Evolutionary conservation across 1,140 invertebrate genomes (phyloP).

Genomic region (Cydia fagiglandana): DNA sequence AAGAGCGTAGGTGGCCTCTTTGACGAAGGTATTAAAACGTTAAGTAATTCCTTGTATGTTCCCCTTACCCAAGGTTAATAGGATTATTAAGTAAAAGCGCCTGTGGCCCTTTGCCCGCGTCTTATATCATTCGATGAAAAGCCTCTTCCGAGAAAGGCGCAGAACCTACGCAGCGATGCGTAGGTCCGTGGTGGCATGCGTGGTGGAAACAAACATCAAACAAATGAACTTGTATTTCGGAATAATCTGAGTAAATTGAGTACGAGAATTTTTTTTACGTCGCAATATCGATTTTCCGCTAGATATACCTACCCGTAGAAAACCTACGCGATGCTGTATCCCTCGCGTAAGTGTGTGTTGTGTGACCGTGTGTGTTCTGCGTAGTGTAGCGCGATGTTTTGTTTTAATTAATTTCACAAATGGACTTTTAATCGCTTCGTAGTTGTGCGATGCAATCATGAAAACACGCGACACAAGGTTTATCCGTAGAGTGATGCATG

Average conservation of each 20-base stretch:
- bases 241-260: too few species aligned
- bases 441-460: not conserved
- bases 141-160: not conserved
- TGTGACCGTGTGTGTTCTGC: not conserved
- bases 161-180: not conserved
- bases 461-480: not conserved
- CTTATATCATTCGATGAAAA: not conserved
- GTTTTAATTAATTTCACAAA: conserved; percentile 1
- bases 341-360: not conserved
- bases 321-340: too few species aligned
- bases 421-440: conserved; percentile 4
- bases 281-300: too few species aligned
- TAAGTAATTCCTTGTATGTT: not conserved
- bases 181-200: not conserved
- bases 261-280: too few species aligned
- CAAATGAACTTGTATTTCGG: too few species aligned
- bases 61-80: not conserved
- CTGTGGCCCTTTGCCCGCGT: not conserved
- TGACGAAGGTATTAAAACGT: not conserved
- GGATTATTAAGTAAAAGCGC: not conserved
- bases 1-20: not conserved
- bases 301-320: too few species aligned
- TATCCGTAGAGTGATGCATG: not conserved
- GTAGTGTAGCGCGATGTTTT: not conserved
- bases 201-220: not conserved